phyloP scores from a whole-genome alignment of 2,797 vertebrate genomes.

The Monodelphis domestica region DNA sequence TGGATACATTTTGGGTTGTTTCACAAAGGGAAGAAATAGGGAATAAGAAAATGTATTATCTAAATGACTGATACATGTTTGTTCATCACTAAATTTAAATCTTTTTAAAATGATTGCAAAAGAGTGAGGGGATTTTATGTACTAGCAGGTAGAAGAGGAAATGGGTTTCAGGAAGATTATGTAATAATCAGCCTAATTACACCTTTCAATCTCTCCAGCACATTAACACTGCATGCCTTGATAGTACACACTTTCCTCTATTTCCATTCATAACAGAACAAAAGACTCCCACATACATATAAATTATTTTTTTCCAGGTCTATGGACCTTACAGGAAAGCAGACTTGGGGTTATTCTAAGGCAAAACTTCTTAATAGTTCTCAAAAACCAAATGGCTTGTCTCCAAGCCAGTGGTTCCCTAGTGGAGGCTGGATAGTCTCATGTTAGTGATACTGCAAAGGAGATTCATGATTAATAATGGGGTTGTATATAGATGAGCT shows the following conservation, averaged over 20 bases:
- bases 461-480: background rate
- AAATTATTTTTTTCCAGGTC: background rate
- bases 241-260: background rate
- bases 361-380: background rate
- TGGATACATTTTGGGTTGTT: slow-evolving; percentile 49
- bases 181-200: background rate
- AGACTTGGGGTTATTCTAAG: background rate
- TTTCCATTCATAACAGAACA: background rate
- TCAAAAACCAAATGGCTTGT: background rate
- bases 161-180: background rate
- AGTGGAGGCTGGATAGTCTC: background rate
- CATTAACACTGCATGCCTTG: background rate
- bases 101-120: slow-evolving; percentile 15
- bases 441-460: background rate
- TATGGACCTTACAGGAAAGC: background rate
- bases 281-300: background rate
- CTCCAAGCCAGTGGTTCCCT: background rate
- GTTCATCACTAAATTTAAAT: slow-evolving; percentile 40
- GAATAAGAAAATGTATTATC: slow-evolving; percentile 37
- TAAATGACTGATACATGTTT: slow-evolving; percentile 26
- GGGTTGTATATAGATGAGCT: background rate
- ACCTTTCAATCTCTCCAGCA: background rate
- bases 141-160: slow-evolving; percentile 19
- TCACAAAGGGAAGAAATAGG: slow-evolving; percentile 40
- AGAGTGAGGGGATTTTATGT: slow-evolving; percentile 28